Conservation (phyloP, 2,888 invertebrate genomes). For the Cylloceria caligata region DNA sequence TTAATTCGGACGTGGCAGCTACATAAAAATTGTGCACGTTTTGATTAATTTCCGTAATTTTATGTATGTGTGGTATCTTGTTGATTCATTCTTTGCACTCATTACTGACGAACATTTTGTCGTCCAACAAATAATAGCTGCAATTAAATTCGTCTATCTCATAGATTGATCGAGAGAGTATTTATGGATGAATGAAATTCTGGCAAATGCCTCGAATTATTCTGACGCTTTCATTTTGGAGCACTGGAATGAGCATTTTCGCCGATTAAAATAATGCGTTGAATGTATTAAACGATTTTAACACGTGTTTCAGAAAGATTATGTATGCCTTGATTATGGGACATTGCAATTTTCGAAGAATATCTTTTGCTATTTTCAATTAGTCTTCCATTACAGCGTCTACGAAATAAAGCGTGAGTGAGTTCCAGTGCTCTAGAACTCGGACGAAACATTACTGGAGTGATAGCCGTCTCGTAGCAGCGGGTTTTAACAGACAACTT, state of each 20-base stretch:
- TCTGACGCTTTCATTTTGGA: not conserved
- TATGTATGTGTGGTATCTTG: not conserved
- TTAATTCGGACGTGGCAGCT: not conserved
- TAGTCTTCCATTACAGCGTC: too few species aligned
- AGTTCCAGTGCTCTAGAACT: not conserved
- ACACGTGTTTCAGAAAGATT: not conserved
- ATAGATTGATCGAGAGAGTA: slow-evolving; percentile 21
- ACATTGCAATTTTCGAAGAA: not conserved
- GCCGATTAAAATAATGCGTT: not conserved
- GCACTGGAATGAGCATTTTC: not conserved
- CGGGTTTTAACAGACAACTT: not conserved
- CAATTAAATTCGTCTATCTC: slow-evolving; percentile 28
- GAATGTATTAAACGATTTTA: not conserved
- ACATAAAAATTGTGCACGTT: not conserved
- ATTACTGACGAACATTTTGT: slow-evolving; percentile 21
- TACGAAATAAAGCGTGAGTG: too few species aligned
- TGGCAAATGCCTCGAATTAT: not conserved
- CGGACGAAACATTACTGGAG: not conserved
- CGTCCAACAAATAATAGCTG: slow-evolving; percentile 12
- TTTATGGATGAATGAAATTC: not conserved
- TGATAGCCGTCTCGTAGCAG: not conserved
- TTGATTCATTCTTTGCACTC: not conserved
- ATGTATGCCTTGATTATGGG: not conserved
- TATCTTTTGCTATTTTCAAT: too few species aligned
- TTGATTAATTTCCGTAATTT: not conserved